Percentiles rank a stretch among this genome's conserved stretches.
These are phyloP conservation scores for Axis porcinus DNA, from an alignment of 2,113 vertebrate genomes.

Conservation along the genomic window DNA sequence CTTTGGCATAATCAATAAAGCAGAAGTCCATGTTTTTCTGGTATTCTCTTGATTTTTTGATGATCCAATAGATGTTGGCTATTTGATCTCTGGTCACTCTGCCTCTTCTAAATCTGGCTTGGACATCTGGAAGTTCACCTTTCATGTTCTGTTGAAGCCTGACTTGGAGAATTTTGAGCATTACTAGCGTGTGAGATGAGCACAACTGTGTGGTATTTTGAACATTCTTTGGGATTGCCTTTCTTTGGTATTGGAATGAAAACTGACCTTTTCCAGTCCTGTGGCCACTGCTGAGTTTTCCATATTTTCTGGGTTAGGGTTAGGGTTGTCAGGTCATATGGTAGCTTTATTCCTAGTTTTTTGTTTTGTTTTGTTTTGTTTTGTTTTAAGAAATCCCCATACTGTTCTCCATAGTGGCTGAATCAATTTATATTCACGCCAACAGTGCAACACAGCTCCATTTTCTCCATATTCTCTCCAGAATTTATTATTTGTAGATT, in stretches of 20 bases:
- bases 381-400: background rate
- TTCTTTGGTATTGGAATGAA: background rate
- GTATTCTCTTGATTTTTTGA: too few species aligned
- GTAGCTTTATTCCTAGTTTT: background rate
- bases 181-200: background rate
- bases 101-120: too few species aligned
- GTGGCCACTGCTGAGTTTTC: background rate
- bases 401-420: background rate
- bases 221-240: background rate
- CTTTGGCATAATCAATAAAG: too few species aligned
- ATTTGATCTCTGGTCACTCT: too few species aligned
- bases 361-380: background rate
- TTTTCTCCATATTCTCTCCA: background rate
- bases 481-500: background rate
- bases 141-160: background rate
- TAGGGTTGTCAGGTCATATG: background rate
- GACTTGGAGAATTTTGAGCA: background rate
- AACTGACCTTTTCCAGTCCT: background rate
- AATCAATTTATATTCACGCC: background rate
- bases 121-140: too few species aligned
- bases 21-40: too few species aligned
- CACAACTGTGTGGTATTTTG: background rate
- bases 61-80: too few species aligned
- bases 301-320: background rate
- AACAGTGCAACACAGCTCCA: background rate